A percentile compares a stretch with the other conserved stretches of the same genome.
Evolutionary conservation across 1,140 invertebrate genomes (phyloP).

Genomic region (Cecropterus lyciades): DNA sequence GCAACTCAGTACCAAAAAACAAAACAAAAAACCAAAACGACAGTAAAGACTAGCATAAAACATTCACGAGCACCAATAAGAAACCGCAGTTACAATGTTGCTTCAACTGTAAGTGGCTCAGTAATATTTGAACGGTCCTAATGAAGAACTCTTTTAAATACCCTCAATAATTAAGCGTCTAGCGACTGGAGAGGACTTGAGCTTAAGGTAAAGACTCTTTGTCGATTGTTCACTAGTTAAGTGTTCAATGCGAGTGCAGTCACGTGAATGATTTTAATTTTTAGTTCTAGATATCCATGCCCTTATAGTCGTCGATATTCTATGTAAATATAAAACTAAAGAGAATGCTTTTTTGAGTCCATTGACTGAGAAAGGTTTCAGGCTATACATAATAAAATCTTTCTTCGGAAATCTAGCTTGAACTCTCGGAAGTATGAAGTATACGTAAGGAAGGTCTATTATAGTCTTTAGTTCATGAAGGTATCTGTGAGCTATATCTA

Average conservation of each 20-base stretch:
- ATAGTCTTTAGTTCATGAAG: too few species aligned
- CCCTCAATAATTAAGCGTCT: background rate
- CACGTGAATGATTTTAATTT: too few species aligned
- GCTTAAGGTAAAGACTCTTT: background rate
- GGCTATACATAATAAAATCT: too few species aligned
- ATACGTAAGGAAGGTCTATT: too few species aligned
- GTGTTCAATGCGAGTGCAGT: background rate
- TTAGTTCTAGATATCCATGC: too few species aligned
- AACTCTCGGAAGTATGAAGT: too few species aligned
- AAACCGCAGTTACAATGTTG: background rate
- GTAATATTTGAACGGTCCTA: slow-evolving; percentile 9
- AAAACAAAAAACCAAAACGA: background rate
- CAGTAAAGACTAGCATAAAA: slow-evolving; percentile 1
- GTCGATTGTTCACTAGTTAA: background rate
- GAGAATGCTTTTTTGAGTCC: too few species aligned
- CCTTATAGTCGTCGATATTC: too few species aligned
- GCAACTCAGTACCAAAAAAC: background rate
- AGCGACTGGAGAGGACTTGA: background rate
- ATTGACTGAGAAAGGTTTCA: too few species aligned
- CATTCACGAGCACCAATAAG: slow-evolving; percentile 2
- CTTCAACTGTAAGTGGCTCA: background rate
- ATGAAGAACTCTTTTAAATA: slow-evolving; percentile 9
- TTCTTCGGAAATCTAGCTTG: too few species aligned
- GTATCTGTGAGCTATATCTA: too few species aligned
- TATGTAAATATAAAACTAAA: too few species aligned